These are phyloP conservation scores for Stictocephala bisonia DNA, from an alignment of 2,888 invertebrate species.

Conservation along the genomic window DNA sequence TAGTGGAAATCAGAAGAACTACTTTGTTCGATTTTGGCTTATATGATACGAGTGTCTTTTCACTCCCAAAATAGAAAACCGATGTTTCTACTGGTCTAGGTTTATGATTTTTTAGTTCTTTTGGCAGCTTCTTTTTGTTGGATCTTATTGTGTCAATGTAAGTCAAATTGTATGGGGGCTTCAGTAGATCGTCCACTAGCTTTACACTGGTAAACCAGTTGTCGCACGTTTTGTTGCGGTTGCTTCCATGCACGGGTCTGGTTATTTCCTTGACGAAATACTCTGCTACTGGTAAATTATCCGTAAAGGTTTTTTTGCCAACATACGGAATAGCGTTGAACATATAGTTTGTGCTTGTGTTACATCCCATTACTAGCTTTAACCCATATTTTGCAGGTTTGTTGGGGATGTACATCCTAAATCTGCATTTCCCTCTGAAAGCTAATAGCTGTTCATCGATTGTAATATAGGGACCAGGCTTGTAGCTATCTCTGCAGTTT, in stretches of 20 bases:
- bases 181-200: conserved; percentile 24
- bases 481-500: conserved; percentile 49
- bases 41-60: conserved; percentile 29
- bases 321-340: conserved; percentile 45
- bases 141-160: conserved; percentile 7
- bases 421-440: conserved; percentile 55
- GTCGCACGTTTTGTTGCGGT: conserved; percentile 35
- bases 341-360: conserved; percentile 42
- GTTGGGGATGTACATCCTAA: conserved; percentile 55
- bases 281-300: conserved; percentile 16
- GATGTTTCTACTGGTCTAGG: conserved; percentile 17
- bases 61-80: conserved; percentile 20
- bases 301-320: conserved; percentile 38
- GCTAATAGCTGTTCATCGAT: conserved; percentile 56
- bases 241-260: conserved; percentile 23
- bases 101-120: conserved; percentile 11
- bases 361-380: conserved; percentile 51
- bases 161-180: conserved; percentile 22
- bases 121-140: conserved; percentile 12
- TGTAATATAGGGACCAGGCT: conserved; percentile 52
- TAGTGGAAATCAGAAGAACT: conserved; percentile 23
- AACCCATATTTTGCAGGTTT: conserved; percentile 57
- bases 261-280: conserved; percentile 36
- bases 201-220: conserved; percentile 44
- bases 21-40: conserved; percentile 29